Evolutionary conservation across 2,113 vertebrate genomes (phyloP).

Genomic region (Chaetura pelagica): DNA sequence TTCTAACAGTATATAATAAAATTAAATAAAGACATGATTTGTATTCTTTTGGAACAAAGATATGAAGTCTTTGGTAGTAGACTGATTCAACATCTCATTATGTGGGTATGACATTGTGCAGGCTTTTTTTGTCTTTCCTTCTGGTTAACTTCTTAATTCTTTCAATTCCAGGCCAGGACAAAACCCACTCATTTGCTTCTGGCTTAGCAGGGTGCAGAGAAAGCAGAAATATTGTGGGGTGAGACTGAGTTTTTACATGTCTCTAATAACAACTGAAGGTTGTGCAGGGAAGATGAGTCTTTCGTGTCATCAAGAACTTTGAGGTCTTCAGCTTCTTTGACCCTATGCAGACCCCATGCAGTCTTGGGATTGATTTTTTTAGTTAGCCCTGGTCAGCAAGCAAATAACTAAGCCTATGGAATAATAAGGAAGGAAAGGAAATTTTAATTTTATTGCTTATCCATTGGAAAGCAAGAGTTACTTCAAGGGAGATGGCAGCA

Average conservation of each 20-base stretch:
- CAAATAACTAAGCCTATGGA: neutral
- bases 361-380: neutral
- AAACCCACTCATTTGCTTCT: neutral
- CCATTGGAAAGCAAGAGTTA: neutral
- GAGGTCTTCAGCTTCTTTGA: neutral
- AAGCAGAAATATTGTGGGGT: neutral
- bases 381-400: neutral
- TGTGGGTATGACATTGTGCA: neutral
- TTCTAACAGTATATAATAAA: neutral
- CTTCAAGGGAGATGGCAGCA: neutral
- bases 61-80: neutral
- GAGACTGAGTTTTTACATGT: neutral
- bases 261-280: neutral
- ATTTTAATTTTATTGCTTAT: neutral
- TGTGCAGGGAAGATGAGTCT: neutral
- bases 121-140: neutral
- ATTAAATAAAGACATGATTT: neutral
- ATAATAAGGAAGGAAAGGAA: neutral
- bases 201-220: neutral
- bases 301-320: neutral
- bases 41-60: neutral
- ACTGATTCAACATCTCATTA: neutral
- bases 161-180: neutral
- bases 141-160: neutral
- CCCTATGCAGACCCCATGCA: accelerated